Evolutionary conservation across 2,113 vertebrate genomes (phyloP).

Genomic region (Pristiophorus japonicus): DNA sequence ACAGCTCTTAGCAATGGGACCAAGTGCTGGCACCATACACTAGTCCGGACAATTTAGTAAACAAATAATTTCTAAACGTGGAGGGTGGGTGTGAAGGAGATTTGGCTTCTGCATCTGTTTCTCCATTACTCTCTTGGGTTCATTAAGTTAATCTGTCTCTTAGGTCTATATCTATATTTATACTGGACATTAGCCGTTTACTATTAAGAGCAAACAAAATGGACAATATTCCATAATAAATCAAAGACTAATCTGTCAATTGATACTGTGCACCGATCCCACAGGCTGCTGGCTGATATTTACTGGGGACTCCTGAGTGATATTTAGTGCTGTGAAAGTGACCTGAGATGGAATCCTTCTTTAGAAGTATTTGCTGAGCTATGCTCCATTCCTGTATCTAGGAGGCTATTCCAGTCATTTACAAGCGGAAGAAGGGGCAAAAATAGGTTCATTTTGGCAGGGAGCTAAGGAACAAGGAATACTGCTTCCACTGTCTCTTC

Average conservation of each 20-base stretch:
- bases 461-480: neutral
- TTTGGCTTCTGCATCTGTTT: slow-evolving; percentile 33
- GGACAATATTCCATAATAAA: slow-evolving; percentile 19
- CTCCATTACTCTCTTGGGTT: slow-evolving; percentile 2
- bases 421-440: slow-evolving; percentile 14
- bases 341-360: slow-evolving; percentile 21
- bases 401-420: slow-evolving; percentile 14
- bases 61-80: neutral
- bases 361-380: slow-evolving; percentile 34
- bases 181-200: slow-evolving; percentile 24
- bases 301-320: slow-evolving; percentile 33
- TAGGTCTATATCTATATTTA: slow-evolving; percentile 35
- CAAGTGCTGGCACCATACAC: neutral
- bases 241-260: slow-evolving; percentile 31
- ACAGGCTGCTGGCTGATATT: slow-evolving; percentile 5
- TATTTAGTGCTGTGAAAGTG: slow-evolving; percentile 31
- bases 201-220: slow-evolving; percentile 37
- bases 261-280: slow-evolving; percentile 32
- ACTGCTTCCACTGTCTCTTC: neutral
- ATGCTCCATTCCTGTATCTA: neutral
- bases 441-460: slow-evolving; percentile 18
- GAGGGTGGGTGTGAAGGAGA: neutral
- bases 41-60: neutral
- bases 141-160: slow-evolving; percentile 30
- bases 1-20: neutral